Evolutionary conservation across 2,888 invertebrate genomes (phyloP).

Genomic region (Lasius platythorax): DNA sequence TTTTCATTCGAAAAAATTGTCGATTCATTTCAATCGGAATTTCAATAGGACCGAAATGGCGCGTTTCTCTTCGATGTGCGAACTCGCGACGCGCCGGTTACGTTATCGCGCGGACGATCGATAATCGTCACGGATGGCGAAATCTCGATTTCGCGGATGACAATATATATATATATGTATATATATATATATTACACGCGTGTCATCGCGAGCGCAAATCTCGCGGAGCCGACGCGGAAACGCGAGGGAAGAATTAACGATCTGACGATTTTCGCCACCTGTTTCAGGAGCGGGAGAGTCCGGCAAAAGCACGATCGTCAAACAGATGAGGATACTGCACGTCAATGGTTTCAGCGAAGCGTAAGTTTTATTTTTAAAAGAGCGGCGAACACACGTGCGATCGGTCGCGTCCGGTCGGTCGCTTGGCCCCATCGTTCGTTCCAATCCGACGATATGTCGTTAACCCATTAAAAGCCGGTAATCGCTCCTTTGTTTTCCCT

Average conservation of each 20-base stretch:
- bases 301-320: conserved; percentile 99
- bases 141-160: conserved; percentile 10
- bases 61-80: neutral
- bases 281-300: conserved; percentile 97
- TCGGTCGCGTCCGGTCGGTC: conserved; percentile 29
- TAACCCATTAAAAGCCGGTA: conserved; percentile 48
- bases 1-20: neutral
- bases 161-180: neutral
- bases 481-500: conserved; percentile 35
- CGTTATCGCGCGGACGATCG: conserved; percentile 32
- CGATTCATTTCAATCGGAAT: neutral
- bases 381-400: conserved; percentile 5
- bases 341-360: conserved; percentile 99
- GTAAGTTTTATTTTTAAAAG: conserved; percentile 86
- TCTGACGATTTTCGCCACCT: conserved; percentile 21
- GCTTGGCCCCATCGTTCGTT: neutral
- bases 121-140: neutral
- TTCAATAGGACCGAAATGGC: neutral
- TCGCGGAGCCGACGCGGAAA: neutral
- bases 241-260: neutral
- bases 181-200: neutral
- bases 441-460: conserved; percentile 40
- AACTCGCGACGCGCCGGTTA: neutral
- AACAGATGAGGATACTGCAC: conserved; percentile 99
- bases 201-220: neutral